These are phyloP conservation scores for Actinia tenebrosa DNA, from an alignment of 64 coral and sea anemone species.

Conservation along the genomic window DNA sequence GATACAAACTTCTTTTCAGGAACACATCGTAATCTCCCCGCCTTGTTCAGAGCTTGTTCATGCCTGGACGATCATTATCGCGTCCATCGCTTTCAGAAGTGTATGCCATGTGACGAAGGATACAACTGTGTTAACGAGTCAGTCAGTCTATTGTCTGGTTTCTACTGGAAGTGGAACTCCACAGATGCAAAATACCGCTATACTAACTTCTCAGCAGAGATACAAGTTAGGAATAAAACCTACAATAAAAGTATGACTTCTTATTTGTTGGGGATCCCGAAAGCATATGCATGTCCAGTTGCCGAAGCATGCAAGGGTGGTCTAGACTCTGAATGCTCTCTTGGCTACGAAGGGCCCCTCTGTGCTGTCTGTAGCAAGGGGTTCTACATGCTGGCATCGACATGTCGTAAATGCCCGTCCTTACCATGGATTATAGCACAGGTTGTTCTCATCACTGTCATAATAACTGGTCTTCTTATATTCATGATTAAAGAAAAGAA, in stretches of 20 bases:
- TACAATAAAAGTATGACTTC: conserved; percentile 3
- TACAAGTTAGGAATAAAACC: conserved; percentile 7
- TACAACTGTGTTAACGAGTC: not conserved
- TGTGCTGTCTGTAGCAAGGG: conserved; percentile 50
- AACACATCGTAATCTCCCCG: not conserved
- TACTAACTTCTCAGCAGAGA: conserved; percentile 20
- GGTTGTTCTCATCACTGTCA: not conserved
- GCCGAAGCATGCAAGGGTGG: conserved; percentile 36
- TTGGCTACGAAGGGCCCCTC: conserved; percentile 40
- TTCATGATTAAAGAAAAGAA: not conserved
- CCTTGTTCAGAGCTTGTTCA: conserved; percentile 32
- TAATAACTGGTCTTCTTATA: not conserved
- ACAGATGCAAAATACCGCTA: conserved; percentile 13
- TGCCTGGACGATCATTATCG: conserved; percentile 4
- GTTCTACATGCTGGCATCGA: conserved; percentile 22
- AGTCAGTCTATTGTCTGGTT: not conserved
- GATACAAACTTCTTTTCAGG: conserved; percentile 10
- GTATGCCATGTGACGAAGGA: not conserved
- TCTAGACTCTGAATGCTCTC: conserved; percentile 20
- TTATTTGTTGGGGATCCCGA: conserved; percentile 12
- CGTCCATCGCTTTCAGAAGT: not conserved
- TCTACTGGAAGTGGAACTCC: conserved; percentile 2
- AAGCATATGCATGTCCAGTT: conserved; percentile 19
- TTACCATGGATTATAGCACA: conserved; percentile 31
- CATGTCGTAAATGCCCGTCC: conserved; percentile 33